Evolutionary conservation across 2,797 vertebrate genomes (phyloP).

Genomic region (Odontamblyopus lacepedii): DNA sequence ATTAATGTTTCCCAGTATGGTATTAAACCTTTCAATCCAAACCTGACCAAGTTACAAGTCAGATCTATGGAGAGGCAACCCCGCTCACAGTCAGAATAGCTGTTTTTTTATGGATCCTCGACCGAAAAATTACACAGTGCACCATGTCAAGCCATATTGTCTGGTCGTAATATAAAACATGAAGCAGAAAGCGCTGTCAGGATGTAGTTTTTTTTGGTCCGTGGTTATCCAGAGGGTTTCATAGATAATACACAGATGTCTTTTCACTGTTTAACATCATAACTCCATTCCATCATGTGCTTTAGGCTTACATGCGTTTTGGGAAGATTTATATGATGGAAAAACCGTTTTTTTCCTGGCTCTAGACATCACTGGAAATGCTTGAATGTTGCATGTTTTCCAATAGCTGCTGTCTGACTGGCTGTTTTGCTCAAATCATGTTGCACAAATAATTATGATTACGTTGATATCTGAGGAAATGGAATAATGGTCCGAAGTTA

Average conservation of each 20-base stretch:
- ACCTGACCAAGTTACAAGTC: too few relatives aligned
- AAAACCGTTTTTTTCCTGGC: slow-evolving; percentile 52
- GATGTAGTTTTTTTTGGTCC: slow-evolving; percentile 14
- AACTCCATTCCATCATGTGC: slow-evolving; percentile 41
- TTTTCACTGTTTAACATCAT: slow-evolving; percentile 48
- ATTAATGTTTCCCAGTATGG: too few relatives aligned
- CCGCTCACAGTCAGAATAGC: too few relatives aligned
- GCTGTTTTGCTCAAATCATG: slow-evolving; percentile 60
- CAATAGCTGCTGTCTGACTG: slow-evolving; percentile 48
- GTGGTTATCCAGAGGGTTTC: slow-evolving; percentile 32
- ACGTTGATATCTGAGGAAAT: slow-evolving; percentile 68
- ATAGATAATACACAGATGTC: slow-evolving; percentile 74
- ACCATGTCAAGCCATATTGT: background rate
- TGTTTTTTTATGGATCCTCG: too few relatives aligned
- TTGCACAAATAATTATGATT: slow-evolving; percentile 67
- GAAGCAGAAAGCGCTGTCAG: slow-evolving; percentile 4
- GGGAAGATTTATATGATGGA: slow-evolving; percentile 59
- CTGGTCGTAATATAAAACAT: slow-evolving; percentile 1
- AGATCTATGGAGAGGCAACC: too few relatives aligned
- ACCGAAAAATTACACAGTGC: too few relatives aligned
- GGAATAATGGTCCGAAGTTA: slow-evolving; percentile 55
- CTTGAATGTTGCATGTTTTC: slow-evolving; percentile 55
- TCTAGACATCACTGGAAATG: slow-evolving; percentile 34
- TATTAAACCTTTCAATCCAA: too few relatives aligned
- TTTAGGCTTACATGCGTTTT: slow-evolving; percentile 47